These are phyloP conservation scores for Toxotes chatareus DNA, from an alignment of 2,113 vertebrate genomes.

Conservation along the genomic window DNA sequence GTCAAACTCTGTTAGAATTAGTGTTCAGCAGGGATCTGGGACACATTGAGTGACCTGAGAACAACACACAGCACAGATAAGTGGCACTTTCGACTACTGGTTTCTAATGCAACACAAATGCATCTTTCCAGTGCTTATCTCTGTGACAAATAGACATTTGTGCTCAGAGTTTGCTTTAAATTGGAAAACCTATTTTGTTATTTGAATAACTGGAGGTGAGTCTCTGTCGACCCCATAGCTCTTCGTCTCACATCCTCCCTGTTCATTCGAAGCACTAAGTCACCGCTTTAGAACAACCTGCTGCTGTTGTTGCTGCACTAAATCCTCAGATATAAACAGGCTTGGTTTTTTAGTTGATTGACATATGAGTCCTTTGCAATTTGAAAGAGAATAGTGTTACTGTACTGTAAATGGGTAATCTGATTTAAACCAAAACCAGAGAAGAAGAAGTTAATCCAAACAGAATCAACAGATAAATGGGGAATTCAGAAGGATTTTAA, in stretches of 20 bases:
- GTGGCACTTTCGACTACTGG: too few species aligned
- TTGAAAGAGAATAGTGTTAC: too few species aligned
- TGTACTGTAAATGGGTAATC: neutral
- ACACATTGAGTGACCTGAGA: neutral
- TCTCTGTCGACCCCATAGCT: neutral
- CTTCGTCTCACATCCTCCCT: neutral
- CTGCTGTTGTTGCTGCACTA: too few species aligned
- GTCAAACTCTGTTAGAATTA: neutral
- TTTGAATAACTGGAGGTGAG: neutral
- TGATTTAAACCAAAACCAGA: neutral
- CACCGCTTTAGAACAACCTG: neutral
- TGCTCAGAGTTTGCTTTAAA: neutral
- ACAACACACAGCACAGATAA: too few species aligned
- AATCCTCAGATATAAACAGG: neutral
- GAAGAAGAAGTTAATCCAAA: neutral
- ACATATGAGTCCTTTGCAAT: too few species aligned
- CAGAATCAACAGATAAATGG: neutral
- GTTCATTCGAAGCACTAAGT: neutral
- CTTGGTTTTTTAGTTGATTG: neutral
- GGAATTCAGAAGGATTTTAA: neutral
- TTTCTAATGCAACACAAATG: neutral
- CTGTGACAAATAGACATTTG: neutral
- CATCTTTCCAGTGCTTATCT: neutral
- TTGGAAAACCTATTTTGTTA: neutral
- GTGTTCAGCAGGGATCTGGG: neutral